Conservation (phyloP, 2,797 vertebrate genomes). For the Onychomys arenicola region DNA sequence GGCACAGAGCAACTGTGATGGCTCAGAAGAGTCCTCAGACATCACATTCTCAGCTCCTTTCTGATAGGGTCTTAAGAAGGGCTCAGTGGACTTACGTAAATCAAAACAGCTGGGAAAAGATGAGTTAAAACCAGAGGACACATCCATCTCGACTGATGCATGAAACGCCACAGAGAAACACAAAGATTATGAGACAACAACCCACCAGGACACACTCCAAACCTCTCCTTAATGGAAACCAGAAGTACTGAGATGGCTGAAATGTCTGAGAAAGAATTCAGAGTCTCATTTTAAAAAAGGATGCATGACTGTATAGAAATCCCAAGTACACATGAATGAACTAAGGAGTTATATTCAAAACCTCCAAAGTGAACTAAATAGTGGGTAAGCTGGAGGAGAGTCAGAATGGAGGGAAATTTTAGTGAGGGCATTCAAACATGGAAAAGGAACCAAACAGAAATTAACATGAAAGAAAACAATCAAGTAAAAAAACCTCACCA, state of each 20-base stretch:
- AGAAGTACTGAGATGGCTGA: background rate
- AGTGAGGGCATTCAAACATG: background rate
- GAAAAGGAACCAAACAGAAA: background rate
- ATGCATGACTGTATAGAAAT: background rate
- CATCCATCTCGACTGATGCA: background rate
- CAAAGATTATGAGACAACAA: background rate
- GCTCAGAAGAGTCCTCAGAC: background rate
- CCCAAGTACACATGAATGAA: background rate
- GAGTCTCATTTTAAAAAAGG: background rate
- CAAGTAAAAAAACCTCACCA: background rate
- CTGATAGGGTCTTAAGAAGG: slow-evolving; percentile 38
- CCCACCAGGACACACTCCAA: background rate
- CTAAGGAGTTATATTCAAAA: background rate
- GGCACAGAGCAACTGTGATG: background rate
- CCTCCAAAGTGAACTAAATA: background rate
- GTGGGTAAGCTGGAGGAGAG: background rate
- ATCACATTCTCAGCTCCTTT: background rate
- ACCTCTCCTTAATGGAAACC: background rate
- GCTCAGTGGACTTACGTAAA: background rate
- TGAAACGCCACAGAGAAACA: background rate
- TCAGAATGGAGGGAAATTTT: background rate
- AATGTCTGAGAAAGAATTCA: background rate
- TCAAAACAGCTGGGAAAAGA: background rate
- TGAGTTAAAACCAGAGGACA: background rate
- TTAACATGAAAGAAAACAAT: background rate